Evolutionary conservation across 2,113 vertebrate genomes (phyloP), one percentile per base, ranked within the genome.

Genomic region (Peromyscus polionotus): DNA sequence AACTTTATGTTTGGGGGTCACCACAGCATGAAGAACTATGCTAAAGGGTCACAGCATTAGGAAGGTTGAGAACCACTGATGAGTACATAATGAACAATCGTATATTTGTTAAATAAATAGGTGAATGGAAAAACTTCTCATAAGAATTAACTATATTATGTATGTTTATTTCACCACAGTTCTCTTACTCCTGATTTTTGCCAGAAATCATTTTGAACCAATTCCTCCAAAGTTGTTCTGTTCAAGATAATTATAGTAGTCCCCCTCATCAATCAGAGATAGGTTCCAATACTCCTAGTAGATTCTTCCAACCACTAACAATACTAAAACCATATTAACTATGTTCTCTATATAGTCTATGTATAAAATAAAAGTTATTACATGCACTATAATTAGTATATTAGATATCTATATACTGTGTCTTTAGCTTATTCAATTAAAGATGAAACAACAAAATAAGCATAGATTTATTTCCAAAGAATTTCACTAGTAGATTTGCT

Each of bases 151-250:
- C 51, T n/a, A 39, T 31, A 12, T 68, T 11, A 36, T 5, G 88
- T 77, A 2, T 81, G n/a, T 76, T 95, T n/a, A 95, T 91, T 83
- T 76, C 89, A 90, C 17, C 92, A 90, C 24, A 83, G 57, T 4
- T 81, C 86, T 70, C 86, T 77, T 16, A 91, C 4, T 72, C 1
- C 0, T 81, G 75, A 76, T 65, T 87, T 83, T 90, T 36, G 87
- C 73, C 39, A 51, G 20, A 80, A 80, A 70, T 33, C 20, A 86
- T 51, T 75, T 94, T 54, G 70, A 65, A 7, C 6, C 72, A 89
- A 6, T n/a, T 20, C 17, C 11, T 22, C 61, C 12, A 77, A 70
- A 90, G 3, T 20, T 90, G 3, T 20, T 90, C 76, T 92, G 10
- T 86, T 89, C 48, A 83, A 83, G 10, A 17, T 77, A 85, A 75